A percentile compares a stretch with the other conserved stretches of the same genome.
These are phyloP conservation scores for Apomyelois bistriatella DNA, from an alignment of 2,888 invertebrate species.

Conservation along the genomic window DNA sequence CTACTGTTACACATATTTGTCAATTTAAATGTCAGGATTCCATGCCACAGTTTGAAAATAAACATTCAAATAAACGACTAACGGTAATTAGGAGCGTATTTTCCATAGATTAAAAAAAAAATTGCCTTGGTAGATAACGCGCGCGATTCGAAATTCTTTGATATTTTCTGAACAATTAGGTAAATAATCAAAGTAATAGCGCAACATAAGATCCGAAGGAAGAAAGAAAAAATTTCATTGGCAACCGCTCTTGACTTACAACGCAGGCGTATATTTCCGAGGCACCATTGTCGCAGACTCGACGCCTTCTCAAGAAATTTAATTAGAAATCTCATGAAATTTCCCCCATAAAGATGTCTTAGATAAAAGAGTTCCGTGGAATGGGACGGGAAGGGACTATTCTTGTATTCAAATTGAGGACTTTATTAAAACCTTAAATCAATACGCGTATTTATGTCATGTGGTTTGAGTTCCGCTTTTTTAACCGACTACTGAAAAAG, in stretches of 20 bases:
- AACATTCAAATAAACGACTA: too few species aligned
- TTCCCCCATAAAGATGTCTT: constrained; percentile 58
- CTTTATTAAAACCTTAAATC: constrained; percentile 5
- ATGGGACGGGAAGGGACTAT: constrained; percentile 23
- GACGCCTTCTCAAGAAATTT: constrained; percentile 57
- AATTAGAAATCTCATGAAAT: constrained; percentile 65
- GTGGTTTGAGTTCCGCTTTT: not conserved
- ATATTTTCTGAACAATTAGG: too few species aligned
- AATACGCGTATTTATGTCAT: not conserved
- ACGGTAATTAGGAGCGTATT: too few species aligned
- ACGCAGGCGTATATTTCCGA: constrained; percentile 20
- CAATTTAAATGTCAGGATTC: too few species aligned
- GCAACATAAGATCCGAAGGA: too few species aligned
- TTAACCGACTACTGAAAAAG: too few species aligned
- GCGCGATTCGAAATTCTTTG: too few species aligned
- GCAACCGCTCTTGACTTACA: not conserved
- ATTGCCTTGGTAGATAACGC: too few species aligned
- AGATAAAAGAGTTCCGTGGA: constrained; percentile 50
- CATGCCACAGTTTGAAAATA: too few species aligned
- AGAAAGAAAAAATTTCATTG: not conserved
- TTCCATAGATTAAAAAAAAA: too few species aligned
- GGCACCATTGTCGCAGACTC: constrained; percentile 43
- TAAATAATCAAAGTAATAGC: too few species aligned
- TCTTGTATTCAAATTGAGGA: constrained; percentile 19
- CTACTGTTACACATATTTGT: too few species aligned